phyloP scores from a whole-genome alignment of 2,797 vertebrate genomes.

The Rallus crepitans region DNA sequence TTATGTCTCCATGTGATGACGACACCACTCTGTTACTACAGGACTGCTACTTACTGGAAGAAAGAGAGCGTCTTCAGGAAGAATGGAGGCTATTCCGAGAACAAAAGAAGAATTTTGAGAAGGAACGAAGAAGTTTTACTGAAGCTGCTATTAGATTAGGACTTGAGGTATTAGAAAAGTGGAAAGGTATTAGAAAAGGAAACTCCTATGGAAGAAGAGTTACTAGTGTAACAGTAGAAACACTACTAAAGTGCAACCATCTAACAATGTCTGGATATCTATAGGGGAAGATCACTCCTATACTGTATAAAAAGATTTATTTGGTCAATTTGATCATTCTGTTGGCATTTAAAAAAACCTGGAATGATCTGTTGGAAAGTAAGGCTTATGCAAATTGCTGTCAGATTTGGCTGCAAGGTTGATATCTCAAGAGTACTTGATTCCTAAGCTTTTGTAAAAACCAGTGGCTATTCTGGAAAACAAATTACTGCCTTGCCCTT shows the following conservation, averaged over 20 bases:
- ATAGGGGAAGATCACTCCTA: not conserved
- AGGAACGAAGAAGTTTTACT: constrained; percentile 92
- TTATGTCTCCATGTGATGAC: constrained; percentile 89
- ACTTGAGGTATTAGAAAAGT: constrained; percentile 85
- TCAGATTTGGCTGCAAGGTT: not conserved
- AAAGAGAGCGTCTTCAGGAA: constrained; percentile 90
- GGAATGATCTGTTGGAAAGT: not conserved
- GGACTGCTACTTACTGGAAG: constrained; percentile 90
- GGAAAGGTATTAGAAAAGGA: not conserved
- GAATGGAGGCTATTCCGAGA: constrained; percentile 92
- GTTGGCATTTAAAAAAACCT: not conserved
- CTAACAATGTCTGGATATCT: not conserved
- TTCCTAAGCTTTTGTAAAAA: not conserved
- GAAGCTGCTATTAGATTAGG: constrained; percentile 96
- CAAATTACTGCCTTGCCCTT: not conserved
- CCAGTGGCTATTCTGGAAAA: not conserved
- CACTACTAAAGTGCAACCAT: not conserved
- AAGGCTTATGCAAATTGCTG: not conserved
- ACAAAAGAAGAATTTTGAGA: constrained; percentile 93
- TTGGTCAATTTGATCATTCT: not conserved
- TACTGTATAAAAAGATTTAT: not conserved
- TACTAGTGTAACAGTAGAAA: too few species aligned
- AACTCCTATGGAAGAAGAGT: not conserved
- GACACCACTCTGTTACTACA: constrained; percentile 86
- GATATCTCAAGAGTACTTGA: not conserved